Evolutionary conservation across 2,888 invertebrate genomes (phyloP).

Genomic region (Oasisia sp.): DNA sequence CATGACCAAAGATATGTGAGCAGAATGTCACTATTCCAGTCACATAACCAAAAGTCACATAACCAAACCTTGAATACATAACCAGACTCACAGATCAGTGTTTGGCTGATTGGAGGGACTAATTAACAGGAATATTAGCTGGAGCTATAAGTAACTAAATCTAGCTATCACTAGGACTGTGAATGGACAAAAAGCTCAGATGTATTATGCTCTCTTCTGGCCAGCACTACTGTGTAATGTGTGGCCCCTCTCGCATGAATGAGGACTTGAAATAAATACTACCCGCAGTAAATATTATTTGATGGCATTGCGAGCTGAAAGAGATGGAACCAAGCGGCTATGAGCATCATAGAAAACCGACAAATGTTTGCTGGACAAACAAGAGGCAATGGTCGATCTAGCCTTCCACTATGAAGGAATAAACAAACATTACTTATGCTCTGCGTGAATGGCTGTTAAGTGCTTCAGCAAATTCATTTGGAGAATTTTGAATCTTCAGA

Average conservation of each 20-base stretch:
- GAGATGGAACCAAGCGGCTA: neutral
- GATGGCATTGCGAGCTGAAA: neutral
- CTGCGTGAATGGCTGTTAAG: neutral
- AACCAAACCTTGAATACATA: neutral
- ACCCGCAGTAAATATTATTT: neutral
- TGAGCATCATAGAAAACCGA: neutral
- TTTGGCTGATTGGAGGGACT: neutral
- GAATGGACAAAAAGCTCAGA: neutral
- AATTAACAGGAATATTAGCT: neutral
- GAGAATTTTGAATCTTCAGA: neutral
- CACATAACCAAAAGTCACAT: too few relatives aligned
- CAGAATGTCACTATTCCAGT: neutral
- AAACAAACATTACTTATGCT: neutral
- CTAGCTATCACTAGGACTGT: neutral
- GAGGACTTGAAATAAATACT: neutral
- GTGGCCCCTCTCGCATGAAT: neutral
- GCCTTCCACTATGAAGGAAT: too few relatives aligned
- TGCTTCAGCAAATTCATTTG: constrained; percentile 1
- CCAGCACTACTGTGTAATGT: neutral
- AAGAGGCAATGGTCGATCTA: too few relatives aligned
- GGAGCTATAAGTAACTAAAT: neutral
- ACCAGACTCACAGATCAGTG: neutral
- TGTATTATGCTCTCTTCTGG: neutral
- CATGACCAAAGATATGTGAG: neutral
- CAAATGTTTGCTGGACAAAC: neutral